Conservation (phyloP, 2,113 vertebrate species). For the Hiodon alosoides region DNA sequence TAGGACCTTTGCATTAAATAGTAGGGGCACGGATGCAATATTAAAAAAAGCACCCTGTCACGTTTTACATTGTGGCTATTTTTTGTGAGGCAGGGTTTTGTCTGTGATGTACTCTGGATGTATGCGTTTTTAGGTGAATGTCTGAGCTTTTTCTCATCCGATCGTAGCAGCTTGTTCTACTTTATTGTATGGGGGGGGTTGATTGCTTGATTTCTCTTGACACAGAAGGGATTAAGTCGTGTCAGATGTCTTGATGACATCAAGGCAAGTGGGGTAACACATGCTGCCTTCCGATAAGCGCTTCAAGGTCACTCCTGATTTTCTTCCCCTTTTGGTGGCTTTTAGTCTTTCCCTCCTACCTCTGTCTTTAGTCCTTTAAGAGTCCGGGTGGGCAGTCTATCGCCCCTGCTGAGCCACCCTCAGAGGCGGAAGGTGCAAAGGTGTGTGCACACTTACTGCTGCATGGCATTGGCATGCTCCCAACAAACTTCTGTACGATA, state of each 20-base stretch:
- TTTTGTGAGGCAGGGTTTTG: background rate
- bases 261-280: no score
- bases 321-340: background rate
- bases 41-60: no score
- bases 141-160: background rate
- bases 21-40: no score
- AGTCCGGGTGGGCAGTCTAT: conserved; percentile 77
- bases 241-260: no score
- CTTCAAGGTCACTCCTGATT: background rate
- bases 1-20: background rate
- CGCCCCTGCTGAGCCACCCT: conserved; percentile 72
- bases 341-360: background rate
- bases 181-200: no score
- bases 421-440: conserved; percentile 79
- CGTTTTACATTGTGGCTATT: background rate
- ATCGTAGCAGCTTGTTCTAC: background rate
- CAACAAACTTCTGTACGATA: background rate
- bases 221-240: no score
- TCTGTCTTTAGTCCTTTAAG: conserved; percentile 76
- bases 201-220: no score
- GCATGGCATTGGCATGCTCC: conserved; percentile 65
- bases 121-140: no score
- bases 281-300: background rate
- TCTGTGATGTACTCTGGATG: no score
- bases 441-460: conserved; percentile 69